Base-by-base conservation (phyloP, 1,140 invertebrate genomes). In the Drosophila sp. region DNA sequence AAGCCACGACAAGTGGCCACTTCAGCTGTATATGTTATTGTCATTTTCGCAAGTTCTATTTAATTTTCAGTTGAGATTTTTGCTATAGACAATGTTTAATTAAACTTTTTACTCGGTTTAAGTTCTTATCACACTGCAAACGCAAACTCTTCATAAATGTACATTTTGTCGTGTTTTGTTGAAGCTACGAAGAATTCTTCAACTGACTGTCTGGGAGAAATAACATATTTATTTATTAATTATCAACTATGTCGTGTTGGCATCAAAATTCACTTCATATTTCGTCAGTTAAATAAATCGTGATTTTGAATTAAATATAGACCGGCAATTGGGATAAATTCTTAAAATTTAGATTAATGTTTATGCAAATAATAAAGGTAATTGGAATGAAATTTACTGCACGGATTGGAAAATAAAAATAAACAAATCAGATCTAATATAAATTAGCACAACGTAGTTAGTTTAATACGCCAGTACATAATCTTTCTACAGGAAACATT, bases 11-110 rank as follows among this genome's bases (percentile, higher is more conserved):
- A 97, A 64, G 97, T 97, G 53, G 97, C 97, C 70, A 98, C 97
- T 94, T 97, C 96, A 16, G 94, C 96, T 48, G 96, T 97, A 76
- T 98, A 98, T 0, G 96, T 96, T 14, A 98, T 96, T 71, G 97
- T 97, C 97, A 97, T 97, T 91, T 71, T 89, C 32, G 64, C 51
- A 43, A 34, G n/a, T 43, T 72, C 8, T 64, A 43, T 71, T 38
- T 62, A 66, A 50, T 63, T 79, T 56, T 45, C 48, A 46, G 14
- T 54, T 73, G 54, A 72, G 53, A 69, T 73, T 70, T 61, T 56
- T 3, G 40, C 58, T 64, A 65, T 59, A 58, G 25, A 21, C 50
- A 13, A 81, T 66, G 51, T 50, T 48, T 43, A 7, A 7, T 40
- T 54, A 40, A 11, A 36, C 36, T 34, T 13, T 7, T 9, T 13